Percentiles rank a stretch among this genome's conserved stretches.
Evolutionary conservation across 2,888 invertebrate genomes (phyloP).

Genomic region (Timandra comae): DNA sequence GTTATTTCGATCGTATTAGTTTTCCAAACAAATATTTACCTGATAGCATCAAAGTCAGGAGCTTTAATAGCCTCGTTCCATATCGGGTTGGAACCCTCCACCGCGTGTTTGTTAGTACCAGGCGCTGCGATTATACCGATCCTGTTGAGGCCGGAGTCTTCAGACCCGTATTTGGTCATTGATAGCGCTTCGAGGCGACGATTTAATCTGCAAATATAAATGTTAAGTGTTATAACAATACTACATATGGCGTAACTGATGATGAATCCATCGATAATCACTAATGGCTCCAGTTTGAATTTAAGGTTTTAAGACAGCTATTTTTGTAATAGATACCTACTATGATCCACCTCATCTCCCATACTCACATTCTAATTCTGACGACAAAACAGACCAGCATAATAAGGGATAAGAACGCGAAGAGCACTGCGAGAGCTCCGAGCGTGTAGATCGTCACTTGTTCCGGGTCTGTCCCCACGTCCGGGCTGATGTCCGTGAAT

Average conservation of each 20-base stretch:
- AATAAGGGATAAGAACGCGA: conserved; percentile 61
- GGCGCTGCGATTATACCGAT: conserved; percentile 74
- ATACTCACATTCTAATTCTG: conserved; percentile 73
- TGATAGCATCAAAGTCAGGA: conserved; percentile 71
- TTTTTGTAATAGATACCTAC: not conserved
- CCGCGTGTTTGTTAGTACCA: conserved; percentile 82
- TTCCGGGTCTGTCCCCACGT: conserved; percentile 33
- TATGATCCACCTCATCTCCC: not conserved
- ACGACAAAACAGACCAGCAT: conserved; percentile 73
- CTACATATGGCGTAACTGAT: too few relatives aligned
- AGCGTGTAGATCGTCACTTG: conserved; percentile 71
- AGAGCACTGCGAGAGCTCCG: conserved; percentile 67
- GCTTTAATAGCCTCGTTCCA: conserved; percentile 75
- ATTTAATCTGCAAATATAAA: conserved; percentile 64
- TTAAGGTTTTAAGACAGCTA: not conserved
- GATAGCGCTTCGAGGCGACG: conserved; percentile 79
- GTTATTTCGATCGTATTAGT: too few relatives aligned
- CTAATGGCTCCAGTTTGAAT: not conserved
- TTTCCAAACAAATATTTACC: too few relatives aligned
- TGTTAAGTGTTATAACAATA: too few relatives aligned
- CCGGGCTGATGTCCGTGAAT: conserved; percentile 47
- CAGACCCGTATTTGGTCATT: conserved; percentile 79
- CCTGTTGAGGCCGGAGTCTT: conserved; percentile 78
- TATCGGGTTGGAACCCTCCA: conserved; percentile 83
- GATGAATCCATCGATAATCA: too few relatives aligned